Evolutionary conservation across 2,888 invertebrate species (phyloP).

Genomic region (Masnerella sp.): DNA sequence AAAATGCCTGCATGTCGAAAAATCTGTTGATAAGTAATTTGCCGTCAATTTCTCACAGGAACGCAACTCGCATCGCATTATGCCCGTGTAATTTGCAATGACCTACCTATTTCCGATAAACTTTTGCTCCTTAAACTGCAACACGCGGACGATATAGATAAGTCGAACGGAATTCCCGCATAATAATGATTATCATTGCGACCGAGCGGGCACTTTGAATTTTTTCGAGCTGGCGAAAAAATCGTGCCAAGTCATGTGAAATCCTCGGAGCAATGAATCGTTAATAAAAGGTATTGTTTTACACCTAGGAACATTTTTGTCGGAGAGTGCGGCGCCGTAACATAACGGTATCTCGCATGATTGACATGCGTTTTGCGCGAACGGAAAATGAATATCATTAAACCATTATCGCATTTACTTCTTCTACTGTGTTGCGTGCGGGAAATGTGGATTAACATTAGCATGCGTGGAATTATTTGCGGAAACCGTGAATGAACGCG

Average conservation of each 20-base stretch:
- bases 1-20: constrained; percentile 17
- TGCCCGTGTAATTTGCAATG: constrained; percentile 13
- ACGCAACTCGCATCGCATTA: constrained; percentile 2
- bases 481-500: constrained; percentile 41
- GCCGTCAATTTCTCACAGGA: constrained; percentile 21
- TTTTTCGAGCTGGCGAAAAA: constrained; percentile 5
- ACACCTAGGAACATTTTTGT: constrained; percentile 27
- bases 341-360: constrained; percentile 48
- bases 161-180: not conserved
- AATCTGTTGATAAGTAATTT: constrained; percentile 21
- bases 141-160: constrained; percentile 3
- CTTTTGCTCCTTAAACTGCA: constrained; percentile 8
- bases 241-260: constrained; percentile 26
- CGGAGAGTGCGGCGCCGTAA: constrained; percentile 19
- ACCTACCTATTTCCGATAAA: constrained; percentile 19
- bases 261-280: constrained; percentile 31
- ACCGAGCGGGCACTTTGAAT: not conserved
- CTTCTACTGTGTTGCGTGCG: constrained; percentile 45
- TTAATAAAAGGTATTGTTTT: constrained; percentile 41
- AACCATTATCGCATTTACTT: constrained; percentile 50
- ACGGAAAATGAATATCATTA: constrained; percentile 54
- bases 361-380: constrained; percentile 49
- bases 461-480: constrained; percentile 43
- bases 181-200: constrained; percentile 27
- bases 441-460: constrained; percentile 43